Evolutionary conservation across 2,888 invertebrate genomes (phyloP).

Genomic region (Xestia sexstrigata): DNA sequence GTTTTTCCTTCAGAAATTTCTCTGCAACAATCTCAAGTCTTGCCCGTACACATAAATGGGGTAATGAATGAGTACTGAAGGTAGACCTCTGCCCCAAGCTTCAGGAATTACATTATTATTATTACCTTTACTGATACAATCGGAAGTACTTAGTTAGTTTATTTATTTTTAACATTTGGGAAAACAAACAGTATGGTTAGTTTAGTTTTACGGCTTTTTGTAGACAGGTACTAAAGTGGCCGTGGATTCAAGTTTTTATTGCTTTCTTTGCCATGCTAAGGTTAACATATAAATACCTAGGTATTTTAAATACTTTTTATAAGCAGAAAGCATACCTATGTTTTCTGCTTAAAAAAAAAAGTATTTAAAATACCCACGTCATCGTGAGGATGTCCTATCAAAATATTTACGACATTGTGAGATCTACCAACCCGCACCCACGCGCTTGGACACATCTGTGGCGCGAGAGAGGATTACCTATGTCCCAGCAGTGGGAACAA

Average conservation of each 20-base stretch:
- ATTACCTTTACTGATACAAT: constrained; percentile 45
- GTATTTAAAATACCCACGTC: background rate
- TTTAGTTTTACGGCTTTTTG: background rate
- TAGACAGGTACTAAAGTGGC: background rate
- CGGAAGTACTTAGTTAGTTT: constrained; percentile 15
- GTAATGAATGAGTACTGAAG: background rate
- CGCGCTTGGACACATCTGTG: no score
- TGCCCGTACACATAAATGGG: background rate
- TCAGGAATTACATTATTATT: constrained; percentile 13
- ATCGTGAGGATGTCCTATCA: no score
- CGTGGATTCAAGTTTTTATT: background rate
- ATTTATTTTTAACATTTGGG: no score
- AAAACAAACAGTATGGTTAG: no score
- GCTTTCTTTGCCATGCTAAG: background rate
- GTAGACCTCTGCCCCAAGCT: background rate
- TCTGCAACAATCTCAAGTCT: background rate
- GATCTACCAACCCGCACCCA: no score
- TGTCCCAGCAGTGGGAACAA: background rate
- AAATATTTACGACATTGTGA: no score
- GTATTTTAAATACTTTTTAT: no score
- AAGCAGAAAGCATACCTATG: no score
- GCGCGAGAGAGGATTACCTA: no score
- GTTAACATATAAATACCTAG: no score
- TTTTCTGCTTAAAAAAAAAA: background rate
- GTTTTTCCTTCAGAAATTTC: background rate